Base-by-base conservation (phyloP, 2,113 vertebrate species). In the Toxotes chatareus region DNA sequence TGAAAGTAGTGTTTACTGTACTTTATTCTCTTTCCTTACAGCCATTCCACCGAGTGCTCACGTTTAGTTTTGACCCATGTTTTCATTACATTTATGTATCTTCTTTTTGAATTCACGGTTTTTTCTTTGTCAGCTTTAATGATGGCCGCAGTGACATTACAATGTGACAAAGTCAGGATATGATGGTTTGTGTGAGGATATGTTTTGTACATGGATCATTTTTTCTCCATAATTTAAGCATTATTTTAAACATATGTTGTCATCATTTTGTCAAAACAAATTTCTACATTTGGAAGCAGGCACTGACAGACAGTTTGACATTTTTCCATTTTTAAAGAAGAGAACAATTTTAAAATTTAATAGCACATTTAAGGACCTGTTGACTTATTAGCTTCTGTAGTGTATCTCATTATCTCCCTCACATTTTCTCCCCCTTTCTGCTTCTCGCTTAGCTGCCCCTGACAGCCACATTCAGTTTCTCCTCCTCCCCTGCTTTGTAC, bases 401-500 rank as follows among this genome's bases (percentile, higher is more conserved):
- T 67, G 23, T 49, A 64, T 76, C 73, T 62, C 0, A 59, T 83
- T 42, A 57, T 79, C 49, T 44, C 6, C 76, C 46, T 73, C 55
- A 21, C 62, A 17, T 57, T 67, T 44, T 47, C 63, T 73, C 38
- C 27, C 17, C 46, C 27, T 32, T 9, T 40, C 59, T 56, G 56
- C 31, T 46, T 66, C 79, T 63, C 1, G 7, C 76, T 78, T 71
- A 67, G 82, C 83, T 75, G 77, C 75, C 64, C 38, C 66, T 72
- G 83, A 90, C 86, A 85, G 53, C 81, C 76, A 67, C 23, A 21
- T 83, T 90, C 63, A 66, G 60, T 66, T 80, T 86, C 79, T 79
- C 82, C 86, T 89, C 84, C 87, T 87, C 64, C 57, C 32, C 65
- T 77, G 68, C 79, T 87, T 75, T 86, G 57, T 72, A 44, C 81